Evolutionary conservation across 2,113 vertebrate genomes (phyloP).

Genomic region (Rafetus swinhoei): DNA sequence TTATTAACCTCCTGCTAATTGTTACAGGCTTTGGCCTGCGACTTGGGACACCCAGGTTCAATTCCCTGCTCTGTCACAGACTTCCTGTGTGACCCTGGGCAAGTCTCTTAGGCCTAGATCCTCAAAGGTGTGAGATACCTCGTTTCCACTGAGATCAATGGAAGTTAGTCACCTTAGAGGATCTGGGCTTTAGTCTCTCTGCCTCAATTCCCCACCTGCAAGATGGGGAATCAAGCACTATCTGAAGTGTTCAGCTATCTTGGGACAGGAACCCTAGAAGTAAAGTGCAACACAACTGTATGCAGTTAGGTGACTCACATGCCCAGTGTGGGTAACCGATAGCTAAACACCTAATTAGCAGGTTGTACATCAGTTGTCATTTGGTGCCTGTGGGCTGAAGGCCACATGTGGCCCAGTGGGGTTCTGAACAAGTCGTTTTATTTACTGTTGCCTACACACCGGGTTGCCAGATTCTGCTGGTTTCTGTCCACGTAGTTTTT

Average conservation of each 20-base stretch:
- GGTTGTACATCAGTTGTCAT: background rate
- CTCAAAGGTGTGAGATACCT: too few relatives aligned
- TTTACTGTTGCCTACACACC: too few relatives aligned
- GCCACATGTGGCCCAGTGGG: too few relatives aligned
- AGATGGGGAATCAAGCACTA: background rate
- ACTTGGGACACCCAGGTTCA: background rate
- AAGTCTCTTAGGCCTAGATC: background rate
- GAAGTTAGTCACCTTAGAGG: too few relatives aligned
- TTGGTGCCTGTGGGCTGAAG: too few relatives aligned
- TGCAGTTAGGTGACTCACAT: background rate
- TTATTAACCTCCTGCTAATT: background rate
- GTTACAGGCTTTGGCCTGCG: background rate
- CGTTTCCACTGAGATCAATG: too few relatives aligned
- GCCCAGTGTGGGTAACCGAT: background rate
- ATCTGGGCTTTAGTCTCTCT: background rate
- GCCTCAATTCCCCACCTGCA: background rate
- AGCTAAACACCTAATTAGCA: background rate
- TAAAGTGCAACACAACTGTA: background rate
- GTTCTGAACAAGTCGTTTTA: too few relatives aligned
- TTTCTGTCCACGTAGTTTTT: too few relatives aligned
- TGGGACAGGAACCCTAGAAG: background rate
- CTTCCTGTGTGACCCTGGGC: background rate
- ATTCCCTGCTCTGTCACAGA: background rate
- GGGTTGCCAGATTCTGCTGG: background rate
- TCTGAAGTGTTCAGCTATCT: background rate